Percentiles rank a stretch among this genome's conserved stretches.
Conservation (phyloP, 2,797 vertebrate species). For the Muscicapa striata region DNA sequence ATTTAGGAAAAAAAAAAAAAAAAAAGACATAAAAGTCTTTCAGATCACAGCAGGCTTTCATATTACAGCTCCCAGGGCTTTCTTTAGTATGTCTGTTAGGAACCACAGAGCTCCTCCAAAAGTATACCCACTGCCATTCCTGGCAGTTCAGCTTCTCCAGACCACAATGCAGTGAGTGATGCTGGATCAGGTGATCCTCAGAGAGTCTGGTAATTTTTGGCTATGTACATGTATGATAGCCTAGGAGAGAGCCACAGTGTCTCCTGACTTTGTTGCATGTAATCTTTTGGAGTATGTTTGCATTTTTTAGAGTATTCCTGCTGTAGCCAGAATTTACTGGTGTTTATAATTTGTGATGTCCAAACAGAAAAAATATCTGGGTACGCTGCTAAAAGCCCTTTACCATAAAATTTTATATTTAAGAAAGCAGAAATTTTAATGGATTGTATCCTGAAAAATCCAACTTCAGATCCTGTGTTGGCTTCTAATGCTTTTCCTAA, state of each 20-base stretch:
- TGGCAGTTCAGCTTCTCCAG: not conserved
- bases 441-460: not conserved
- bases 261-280: not conserved
- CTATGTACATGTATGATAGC: rapidly evolving
- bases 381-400: not conserved
- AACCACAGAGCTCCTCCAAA: not conserved
- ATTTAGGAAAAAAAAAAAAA: no score
- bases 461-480: not conserved
- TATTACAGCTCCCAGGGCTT: not conserved
- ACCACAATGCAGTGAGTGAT: not conserved
- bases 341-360: not conserved
- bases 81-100: not conserved
- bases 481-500: not conserved
- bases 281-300: not conserved
- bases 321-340: not conserved
- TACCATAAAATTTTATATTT: not conserved
- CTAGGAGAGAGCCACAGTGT: not conserved
- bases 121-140: not conserved
- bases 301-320: not conserved
- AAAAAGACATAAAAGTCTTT: rapidly evolving
- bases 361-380: not conserved
- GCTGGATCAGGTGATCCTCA: not conserved
- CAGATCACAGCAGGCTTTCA: not conserved
- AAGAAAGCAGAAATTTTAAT: not conserved
- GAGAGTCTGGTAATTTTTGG: not conserved